Percentiles rank a stretch among this genome's conserved stretches.
These are phyloP conservation scores for Cyclophora punctaria DNA, from an alignment of 2,888 invertebrate species.

Conservation along the genomic window DNA sequence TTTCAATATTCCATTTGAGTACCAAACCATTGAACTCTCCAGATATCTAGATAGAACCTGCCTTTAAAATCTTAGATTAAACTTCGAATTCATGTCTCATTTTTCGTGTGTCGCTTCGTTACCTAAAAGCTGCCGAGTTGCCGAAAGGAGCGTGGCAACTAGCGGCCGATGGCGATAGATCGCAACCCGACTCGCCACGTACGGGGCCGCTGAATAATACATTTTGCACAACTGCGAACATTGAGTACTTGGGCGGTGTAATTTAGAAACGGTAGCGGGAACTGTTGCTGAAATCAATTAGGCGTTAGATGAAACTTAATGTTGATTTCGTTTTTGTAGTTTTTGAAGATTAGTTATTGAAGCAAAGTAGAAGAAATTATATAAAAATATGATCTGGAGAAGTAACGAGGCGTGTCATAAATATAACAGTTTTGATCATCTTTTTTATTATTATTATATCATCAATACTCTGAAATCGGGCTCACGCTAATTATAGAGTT, in stretches of 20 bases:
- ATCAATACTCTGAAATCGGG: too few relatives aligned
- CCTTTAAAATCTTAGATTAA: slow-evolving; percentile 4
- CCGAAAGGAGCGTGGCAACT: slow-evolving; percentile 10
- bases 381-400: too few relatives aligned
- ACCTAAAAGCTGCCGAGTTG: slow-evolving; percentile 6
- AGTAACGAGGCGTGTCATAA: too few relatives aligned
- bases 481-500: too few relatives aligned
- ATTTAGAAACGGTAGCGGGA: slow-evolving; percentile 16
- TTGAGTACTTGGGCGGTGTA: slow-evolving; percentile 29
- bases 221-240: slow-evolving; percentile 41
- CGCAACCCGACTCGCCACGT: slow-evolving; percentile 27
- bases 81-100: slow-evolving; percentile 7
- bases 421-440: too few relatives aligned
- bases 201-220: slow-evolving; percentile 44
- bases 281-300: background rate
- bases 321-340: too few relatives aligned
- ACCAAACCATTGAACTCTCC: too few relatives aligned
- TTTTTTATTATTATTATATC: too few relatives aligned
- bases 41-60: background rate
- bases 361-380: too few relatives aligned
- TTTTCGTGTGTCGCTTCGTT: slow-evolving; percentile 17
- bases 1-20: too few relatives aligned
- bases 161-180: slow-evolving; percentile 23
- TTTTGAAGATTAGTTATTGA: too few relatives aligned
- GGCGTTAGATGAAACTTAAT: too few relatives aligned